phyloP scores from a whole-genome alignment of 2,888 invertebrate species.

The Epinotia bilunana region DNA sequence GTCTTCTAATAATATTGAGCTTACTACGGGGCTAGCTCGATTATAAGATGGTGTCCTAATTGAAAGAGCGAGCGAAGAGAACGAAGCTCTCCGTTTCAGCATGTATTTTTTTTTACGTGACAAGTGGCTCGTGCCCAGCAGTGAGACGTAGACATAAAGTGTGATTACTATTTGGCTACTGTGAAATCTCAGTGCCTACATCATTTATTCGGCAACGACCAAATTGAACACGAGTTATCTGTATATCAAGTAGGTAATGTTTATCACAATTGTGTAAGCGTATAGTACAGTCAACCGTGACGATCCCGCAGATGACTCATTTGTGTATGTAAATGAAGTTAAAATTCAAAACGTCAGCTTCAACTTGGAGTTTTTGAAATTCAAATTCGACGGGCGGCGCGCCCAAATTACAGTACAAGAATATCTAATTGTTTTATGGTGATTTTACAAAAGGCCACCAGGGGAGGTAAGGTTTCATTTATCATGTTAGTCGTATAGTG shows the following conservation, averaged over 20 bases:
- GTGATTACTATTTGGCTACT: no score
- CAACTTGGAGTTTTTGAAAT: constrained; percentile 60
- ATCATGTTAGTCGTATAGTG: constrained; percentile 47
- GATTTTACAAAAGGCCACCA: constrained; percentile 47
- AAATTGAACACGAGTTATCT: constrained; percentile 24
- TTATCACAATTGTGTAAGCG: constrained; percentile 11
- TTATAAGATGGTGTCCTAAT: no score
- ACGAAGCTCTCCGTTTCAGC: no score
- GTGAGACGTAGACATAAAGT: no score
- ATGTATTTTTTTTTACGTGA: no score
- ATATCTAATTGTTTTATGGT: constrained; percentile 58
- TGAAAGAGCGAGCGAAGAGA: no score
- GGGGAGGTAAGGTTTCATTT: constrained; percentile 46
- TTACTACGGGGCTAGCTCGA: no score
- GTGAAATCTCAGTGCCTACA: no score
- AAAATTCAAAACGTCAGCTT: constrained; percentile 62
- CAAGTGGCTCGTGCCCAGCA: no score
- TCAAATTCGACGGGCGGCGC: constrained; percentile 59
- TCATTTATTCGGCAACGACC: constrained; percentile 12
- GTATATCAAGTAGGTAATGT: constrained; percentile 28
- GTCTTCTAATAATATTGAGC: no score
- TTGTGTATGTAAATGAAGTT: constrained; percentile 53
- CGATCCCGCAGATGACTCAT: constrained; percentile 66
- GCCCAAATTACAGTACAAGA: constrained; percentile 55
- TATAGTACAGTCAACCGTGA: constrained; percentile 49